phyloP scores from a whole-genome alignment of 1,140 invertebrate species.

The Saccostrea echinata region DNA sequence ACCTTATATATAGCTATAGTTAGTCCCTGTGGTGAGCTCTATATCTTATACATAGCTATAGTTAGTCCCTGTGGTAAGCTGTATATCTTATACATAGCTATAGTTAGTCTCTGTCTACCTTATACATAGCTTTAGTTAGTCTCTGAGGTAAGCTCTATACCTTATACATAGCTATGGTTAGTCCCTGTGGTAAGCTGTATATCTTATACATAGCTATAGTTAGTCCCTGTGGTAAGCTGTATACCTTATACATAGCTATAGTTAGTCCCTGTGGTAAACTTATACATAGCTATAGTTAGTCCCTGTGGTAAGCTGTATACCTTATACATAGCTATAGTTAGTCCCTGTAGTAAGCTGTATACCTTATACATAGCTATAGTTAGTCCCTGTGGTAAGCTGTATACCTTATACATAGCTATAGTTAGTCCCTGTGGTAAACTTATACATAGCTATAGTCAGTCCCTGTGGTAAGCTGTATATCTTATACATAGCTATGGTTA shows the following conservation, averaged over 20 bases:
- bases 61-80: not conserved
- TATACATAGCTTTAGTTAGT: not conserved
- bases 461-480: not conserved
- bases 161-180: not conserved
- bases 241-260: not conserved
- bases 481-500: not conserved
- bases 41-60: slow-evolving; percentile 23
- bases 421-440: not conserved
- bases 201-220: slow-evolving; percentile 16
- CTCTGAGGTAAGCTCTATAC: not conserved
- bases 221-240: not conserved
- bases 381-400: not conserved
- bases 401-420: slow-evolving; percentile 28
- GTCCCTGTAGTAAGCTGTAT: not conserved
- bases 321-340: slow-evolving; percentile 1
- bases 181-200: not conserved
- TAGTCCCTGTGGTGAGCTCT: not conserved
- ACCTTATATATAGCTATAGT: slow-evolving; percentile 16
- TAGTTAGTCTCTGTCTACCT: not conserved
- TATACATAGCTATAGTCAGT: not conserved
- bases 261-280: not conserved
- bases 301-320: not conserved
- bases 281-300: not conserved
- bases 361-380: slow-evolving; percentile 2
- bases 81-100: slow-evolving; percentile 6